A percentile compares a stretch with the other conserved stretches of the same genome.
phyloP scores from a whole-genome alignment of 2,888 invertebrate genomes.

The Mimachlamys varia region DNA sequence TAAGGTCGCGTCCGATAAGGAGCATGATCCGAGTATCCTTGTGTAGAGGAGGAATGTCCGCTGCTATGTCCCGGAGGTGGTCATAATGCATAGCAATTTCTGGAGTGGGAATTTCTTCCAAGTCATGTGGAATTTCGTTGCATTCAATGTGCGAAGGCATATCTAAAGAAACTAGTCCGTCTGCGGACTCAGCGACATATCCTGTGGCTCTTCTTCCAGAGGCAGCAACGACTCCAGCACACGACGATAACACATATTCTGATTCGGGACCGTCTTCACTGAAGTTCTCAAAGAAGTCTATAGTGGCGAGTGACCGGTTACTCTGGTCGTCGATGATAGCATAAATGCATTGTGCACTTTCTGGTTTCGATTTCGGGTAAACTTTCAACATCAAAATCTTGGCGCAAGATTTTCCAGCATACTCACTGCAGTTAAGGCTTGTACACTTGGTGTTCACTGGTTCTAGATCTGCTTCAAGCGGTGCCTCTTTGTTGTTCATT shows the following conservation, averaged over 20 bases:
- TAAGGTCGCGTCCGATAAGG: constrained; percentile 46
- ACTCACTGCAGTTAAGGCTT: constrained; percentile 14
- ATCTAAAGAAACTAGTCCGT: constrained; percentile 32
- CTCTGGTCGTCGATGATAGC: constrained; percentile 50
- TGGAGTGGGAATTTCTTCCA: constrained; percentile 28
- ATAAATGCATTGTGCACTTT: constrained; percentile 28
- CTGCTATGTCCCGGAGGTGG: constrained; percentile 41
- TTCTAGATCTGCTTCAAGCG: not conserved
- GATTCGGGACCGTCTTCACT: constrained; percentile 14
- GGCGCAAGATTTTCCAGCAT: constrained; percentile 48
- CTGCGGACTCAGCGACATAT: constrained; percentile 41
- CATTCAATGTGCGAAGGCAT: constrained; percentile 46
- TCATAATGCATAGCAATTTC: not conserved
- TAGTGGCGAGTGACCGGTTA: constrained; percentile 42
- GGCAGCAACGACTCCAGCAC: constrained; percentile 41
- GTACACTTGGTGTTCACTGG: constrained; percentile 37
- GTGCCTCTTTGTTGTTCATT: not conserved
- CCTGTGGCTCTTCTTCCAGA: constrained; percentile 43
- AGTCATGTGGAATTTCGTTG: constrained; percentile 25
- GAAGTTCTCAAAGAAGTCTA: constrained; percentile 46
- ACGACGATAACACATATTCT: constrained; percentile 45
- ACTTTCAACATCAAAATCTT: constrained; percentile 45
- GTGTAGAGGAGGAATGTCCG: constrained; percentile 37
- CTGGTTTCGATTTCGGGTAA: not conserved
- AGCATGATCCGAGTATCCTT: constrained; percentile 38